phyloP scores from a whole-genome alignment of 2,888 invertebrate species.

The Ennomos fuscantarius region DNA sequence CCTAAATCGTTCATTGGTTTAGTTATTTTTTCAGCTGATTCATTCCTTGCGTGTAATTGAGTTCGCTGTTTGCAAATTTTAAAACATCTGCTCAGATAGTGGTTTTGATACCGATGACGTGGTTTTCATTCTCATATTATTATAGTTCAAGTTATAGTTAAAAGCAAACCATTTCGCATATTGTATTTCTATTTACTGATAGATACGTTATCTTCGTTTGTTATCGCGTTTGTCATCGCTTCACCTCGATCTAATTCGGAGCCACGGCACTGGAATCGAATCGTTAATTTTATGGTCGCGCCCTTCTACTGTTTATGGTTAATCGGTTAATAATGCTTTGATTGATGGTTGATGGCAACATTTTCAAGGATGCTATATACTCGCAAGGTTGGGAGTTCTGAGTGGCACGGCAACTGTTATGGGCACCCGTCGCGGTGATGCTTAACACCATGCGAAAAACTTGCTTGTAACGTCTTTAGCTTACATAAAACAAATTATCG shows the following conservation, averaged over 20 bases:
- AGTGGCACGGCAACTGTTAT: no score
- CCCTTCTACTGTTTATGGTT: conserved; percentile 24
- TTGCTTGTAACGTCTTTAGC: no score
- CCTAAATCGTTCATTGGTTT: no score
- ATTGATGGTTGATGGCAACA: conserved; percentile 20
- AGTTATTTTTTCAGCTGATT: no score
- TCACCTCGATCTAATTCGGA: conserved; percentile 71
- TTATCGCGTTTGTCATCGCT: conserved; percentile 68
- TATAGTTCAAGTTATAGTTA: conserved; percentile 21
- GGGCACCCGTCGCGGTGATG: no score
- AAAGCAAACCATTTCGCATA: conserved; percentile 51
- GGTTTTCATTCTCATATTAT: no score
- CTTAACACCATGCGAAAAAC: no score
- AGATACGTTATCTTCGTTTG: conserved; percentile 61
- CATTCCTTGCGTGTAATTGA: no score
- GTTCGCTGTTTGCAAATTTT: no score
- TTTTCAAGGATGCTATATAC: conserved; percentile 18
- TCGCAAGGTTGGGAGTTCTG: conserved; percentile 7
- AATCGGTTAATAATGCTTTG: conserved; percentile 17
- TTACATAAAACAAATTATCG: no score
- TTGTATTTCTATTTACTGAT: conserved; percentile 47
- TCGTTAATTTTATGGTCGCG: conserved; percentile 11
- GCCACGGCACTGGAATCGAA: conserved; percentile 40
- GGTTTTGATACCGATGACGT: no score
- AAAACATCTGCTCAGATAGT: no score